A percentile compares a stretch with the other conserved stretches of the same genome.
phyloP scores from a whole-genome alignment of 2,113 vertebrate genomes.

The Menidia beryllina region DNA sequence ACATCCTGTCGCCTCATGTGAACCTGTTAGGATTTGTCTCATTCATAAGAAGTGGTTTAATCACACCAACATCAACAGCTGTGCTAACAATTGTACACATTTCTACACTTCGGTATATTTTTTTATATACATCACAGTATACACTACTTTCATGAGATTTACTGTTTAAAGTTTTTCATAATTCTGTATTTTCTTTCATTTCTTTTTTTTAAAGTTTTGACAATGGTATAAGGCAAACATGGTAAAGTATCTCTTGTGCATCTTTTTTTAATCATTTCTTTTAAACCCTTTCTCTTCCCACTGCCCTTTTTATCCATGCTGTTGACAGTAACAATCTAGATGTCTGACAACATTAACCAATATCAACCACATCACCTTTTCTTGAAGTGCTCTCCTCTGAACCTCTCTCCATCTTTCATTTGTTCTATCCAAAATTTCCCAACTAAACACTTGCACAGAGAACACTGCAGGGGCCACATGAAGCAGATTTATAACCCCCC shows the following conservation, averaged over 20 bases:
- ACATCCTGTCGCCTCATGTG: background rate
- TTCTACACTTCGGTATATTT: too few species aligned
- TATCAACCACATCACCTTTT: background rate
- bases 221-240: constrained; percentile 65
- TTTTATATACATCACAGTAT: too few species aligned
- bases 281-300: constrained; percentile 21
- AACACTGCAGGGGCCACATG: constrained; percentile 25
- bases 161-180: background rate
- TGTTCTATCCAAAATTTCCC: constrained; percentile 25
- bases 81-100: too few species aligned
- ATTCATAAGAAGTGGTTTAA: too few species aligned
- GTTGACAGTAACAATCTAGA: constrained; percentile 16
- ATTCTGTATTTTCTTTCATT: constrained; percentile 57
- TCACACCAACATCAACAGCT: too few species aligned
- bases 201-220: constrained; percentile 78
- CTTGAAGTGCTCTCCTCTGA: constrained; percentile 13
- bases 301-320: constrained; percentile 16
- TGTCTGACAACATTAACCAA: background rate
- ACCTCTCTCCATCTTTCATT: constrained; percentile 8
- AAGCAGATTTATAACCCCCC: background rate
- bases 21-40: too few species aligned
- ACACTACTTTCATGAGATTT: background rate
- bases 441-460: constrained; percentile 9
- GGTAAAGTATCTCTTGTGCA: constrained; percentile 78
- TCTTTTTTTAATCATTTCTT: constrained; percentile 41